phyloP scores from a whole-genome alignment of 2,888 invertebrate genomes.

The Zhuqinia jingwanae region DNA sequence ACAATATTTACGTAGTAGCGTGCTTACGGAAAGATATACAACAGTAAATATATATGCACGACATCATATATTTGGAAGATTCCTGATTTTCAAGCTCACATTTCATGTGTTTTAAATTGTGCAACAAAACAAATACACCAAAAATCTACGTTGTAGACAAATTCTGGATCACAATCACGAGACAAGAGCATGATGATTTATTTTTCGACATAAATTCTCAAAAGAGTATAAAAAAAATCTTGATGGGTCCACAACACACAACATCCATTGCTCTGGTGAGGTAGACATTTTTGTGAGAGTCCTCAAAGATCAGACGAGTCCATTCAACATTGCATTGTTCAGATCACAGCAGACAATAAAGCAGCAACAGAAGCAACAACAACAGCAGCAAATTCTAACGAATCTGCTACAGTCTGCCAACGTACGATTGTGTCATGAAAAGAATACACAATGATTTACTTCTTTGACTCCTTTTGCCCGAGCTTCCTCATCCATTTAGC shows the following conservation, averaged over 20 bases:
- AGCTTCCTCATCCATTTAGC: constrained; percentile 15
- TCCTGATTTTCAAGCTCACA: not conserved
- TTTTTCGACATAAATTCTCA: constrained; percentile 58
- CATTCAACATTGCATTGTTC: constrained; percentile 8
- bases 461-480: constrained; percentile 37
- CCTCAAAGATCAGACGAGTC: not conserved
- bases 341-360: not conserved
- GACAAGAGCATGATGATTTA: constrained; percentile 53
- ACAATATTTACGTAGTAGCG: too few species aligned
- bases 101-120: not conserved
- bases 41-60: not conserved
- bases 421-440: constrained; percentile 8
- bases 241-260: constrained; percentile 38
- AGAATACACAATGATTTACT: constrained; percentile 44
- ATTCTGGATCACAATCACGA: not conserved
- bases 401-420: not conserved
- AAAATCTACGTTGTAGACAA: not conserved
- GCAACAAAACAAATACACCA: not conserved
- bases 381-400: not conserved
- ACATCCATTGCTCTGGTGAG: not conserved
- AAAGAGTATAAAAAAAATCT: constrained; percentile 44
- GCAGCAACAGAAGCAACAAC: too few species aligned
- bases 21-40: too few species aligned
- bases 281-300: constrained; percentile 8
- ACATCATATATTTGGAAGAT: too few species aligned